phyloP scores from a whole-genome alignment of 2,888 invertebrate genomes.

The Drosophila antonietae region DNA sequence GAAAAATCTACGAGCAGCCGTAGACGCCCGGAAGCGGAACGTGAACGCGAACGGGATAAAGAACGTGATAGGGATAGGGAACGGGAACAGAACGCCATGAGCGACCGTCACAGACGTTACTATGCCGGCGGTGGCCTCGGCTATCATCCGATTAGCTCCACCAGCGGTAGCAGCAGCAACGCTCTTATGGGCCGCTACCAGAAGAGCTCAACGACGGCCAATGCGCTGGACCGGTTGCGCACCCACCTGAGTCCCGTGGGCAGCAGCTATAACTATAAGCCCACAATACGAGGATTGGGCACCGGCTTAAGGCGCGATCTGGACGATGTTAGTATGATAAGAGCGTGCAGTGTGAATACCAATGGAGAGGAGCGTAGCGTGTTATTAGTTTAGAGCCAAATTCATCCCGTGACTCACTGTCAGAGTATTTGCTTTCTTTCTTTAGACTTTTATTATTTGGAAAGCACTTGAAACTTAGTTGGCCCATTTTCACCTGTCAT shows the following conservation, averaged over 20 bases:
- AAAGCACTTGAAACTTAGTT: constrained; percentile 32
- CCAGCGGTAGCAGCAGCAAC: constrained; percentile 35
- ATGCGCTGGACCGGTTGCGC: constrained; percentile 83
- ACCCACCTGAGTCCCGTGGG: constrained; percentile 84
- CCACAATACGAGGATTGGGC: constrained; percentile 82
- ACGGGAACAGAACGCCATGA: constrained; percentile 73
- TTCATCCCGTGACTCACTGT: constrained; percentile 49
- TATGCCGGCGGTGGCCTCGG: constrained; percentile 79
- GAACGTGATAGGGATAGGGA: constrained; percentile 47
- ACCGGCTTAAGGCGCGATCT: constrained; percentile 75
- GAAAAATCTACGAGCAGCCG: constrained; percentile 62
- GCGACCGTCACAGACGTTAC: constrained; percentile 83
- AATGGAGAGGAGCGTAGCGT: constrained; percentile 51
- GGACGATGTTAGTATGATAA: constrained; percentile 82
- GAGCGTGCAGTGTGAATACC: constrained; percentile 45
- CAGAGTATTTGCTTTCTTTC: constrained; percentile 8
- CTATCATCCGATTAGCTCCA: constrained; percentile 62
- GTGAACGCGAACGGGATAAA: constrained; percentile 34
- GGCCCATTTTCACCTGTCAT: constrained; percentile 64
- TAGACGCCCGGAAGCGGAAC: constrained; percentile 61
- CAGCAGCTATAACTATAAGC: constrained; percentile 82
- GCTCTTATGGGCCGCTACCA: constrained; percentile 79
- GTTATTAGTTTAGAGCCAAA: constrained; percentile 21
- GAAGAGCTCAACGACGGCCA: constrained; percentile 81
- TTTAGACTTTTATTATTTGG: constrained; percentile 19